phyloP scores from a whole-genome alignment of 2,888 invertebrate species.

The Harpagoxenus sublaevis region DNA sequence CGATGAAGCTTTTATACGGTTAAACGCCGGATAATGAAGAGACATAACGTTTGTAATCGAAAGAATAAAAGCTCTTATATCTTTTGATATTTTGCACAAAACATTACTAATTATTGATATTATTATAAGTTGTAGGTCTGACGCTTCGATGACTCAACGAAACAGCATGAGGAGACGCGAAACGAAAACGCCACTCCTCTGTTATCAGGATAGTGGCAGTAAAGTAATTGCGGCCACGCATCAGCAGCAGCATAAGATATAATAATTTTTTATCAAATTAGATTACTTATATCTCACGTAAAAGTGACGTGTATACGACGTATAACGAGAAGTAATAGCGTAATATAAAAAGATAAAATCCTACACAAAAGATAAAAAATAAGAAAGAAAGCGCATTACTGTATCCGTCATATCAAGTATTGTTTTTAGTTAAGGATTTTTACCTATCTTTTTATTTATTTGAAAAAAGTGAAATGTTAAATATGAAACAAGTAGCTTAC shows the following conservation, averaged over 20 bases:
- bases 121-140: slow-evolving; percentile 5
- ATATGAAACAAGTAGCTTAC: neutral
- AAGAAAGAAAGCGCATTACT: neutral
- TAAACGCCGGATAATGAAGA: neutral
- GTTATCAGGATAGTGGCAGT: neutral
- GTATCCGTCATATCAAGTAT: neutral
- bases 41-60: neutral
- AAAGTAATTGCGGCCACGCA: neutral
- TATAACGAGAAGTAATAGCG: slow-evolving; percentile 1
- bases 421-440: neutral
- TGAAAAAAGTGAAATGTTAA: neutral
- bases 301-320: neutral
- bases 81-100: neutral
- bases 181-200: slow-evolving; percentile 6
- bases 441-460: slow-evolving; percentile 7
- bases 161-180: neutral
- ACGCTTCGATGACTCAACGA: neutral
- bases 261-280: slow-evolving; percentile 22
- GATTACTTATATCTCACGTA: slow-evolving; percentile 2
- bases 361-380: neutral
- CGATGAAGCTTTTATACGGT: neutral
- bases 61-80: neutral
- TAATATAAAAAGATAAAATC: slow-evolving; percentile 8
- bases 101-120: neutral
- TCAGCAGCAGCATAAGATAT: slow-evolving; percentile 1